phyloP scores from a whole-genome alignment of 2,113 vertebrate genomes.

The Micromys minutus region DNA sequence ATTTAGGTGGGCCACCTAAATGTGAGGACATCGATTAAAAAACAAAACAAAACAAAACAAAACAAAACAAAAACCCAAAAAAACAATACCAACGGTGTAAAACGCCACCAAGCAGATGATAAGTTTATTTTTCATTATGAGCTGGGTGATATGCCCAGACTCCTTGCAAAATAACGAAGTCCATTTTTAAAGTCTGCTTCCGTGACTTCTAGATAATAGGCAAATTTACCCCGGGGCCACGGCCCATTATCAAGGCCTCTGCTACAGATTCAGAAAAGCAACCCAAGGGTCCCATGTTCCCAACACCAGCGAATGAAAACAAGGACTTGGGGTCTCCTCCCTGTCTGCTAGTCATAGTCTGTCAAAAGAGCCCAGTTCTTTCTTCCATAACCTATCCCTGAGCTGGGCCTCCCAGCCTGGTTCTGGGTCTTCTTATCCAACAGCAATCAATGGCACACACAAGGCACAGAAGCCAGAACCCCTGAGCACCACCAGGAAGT shows the following conservation, averaged over 20 bases:
- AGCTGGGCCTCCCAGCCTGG: not conserved
- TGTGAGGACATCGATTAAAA: slow-evolving; percentile 72
- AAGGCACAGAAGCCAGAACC: not conserved
- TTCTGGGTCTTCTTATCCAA: not conserved
- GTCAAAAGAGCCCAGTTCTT: accelerated
- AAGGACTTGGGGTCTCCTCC: accelerated
- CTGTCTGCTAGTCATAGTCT: not conserved
- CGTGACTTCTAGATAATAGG: slow-evolving; percentile 86
- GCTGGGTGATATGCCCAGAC: slow-evolving; percentile 73
- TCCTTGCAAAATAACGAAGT: slow-evolving; percentile 84
- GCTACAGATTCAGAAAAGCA: slow-evolving; percentile 64
- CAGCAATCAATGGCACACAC: accelerated
- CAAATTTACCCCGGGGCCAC: slow-evolving; percentile 87
- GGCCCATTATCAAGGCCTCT: slow-evolving; percentile 87
- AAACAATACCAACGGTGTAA: slow-evolving; percentile 83
- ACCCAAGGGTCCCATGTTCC: slow-evolving; percentile 2
- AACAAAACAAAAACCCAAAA: too few species aligned
- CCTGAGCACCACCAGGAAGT: accelerated
- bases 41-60: too few species aligned
- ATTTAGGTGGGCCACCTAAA: slow-evolving; percentile 33
- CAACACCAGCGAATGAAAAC: accelerated
- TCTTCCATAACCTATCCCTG: not conserved
- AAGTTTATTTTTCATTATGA: slow-evolving; percentile 83
- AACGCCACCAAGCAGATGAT: slow-evolving; percentile 75
- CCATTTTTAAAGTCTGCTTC: slow-evolving; percentile 89